Conservation (phyloP, 2,113 vertebrate genomes). For the Turdus rufiventris region DNA sequence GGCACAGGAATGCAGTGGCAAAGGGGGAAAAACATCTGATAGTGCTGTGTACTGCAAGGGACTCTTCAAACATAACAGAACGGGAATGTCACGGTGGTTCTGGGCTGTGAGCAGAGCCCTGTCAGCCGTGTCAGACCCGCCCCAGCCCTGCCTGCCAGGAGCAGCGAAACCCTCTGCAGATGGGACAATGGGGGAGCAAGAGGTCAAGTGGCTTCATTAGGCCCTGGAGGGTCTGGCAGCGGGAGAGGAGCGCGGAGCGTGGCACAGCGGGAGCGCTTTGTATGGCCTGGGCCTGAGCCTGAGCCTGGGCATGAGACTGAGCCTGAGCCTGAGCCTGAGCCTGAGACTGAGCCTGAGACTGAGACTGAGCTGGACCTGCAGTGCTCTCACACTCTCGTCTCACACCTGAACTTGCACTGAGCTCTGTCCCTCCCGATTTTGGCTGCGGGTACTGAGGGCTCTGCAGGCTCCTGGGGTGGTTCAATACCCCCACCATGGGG, state of each 20-base stretch:
- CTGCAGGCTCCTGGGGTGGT: fast-evolving
- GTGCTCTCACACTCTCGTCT: fast-evolving
- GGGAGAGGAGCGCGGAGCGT: neutral
- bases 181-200: neutral
- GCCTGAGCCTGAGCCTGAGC: too few species aligned
- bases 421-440: neutral
- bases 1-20: neutral
- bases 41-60: neutral
- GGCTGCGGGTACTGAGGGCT: fast-evolving
- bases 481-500: fast-evolving
- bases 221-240: neutral
- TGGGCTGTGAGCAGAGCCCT: neutral
- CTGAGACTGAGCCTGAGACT: too few species aligned
- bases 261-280: neutral
- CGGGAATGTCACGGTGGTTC: fast-evolving
- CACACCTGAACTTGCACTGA: fast-evolving
- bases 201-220: slow-evolving; percentile 31
- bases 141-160: neutral
- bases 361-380: neutral
- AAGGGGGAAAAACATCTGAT: neutral
- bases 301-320: too few species aligned
- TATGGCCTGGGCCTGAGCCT: neutral
- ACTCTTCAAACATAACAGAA: neutral
- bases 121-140: neutral
- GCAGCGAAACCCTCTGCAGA: neutral